A percentile compares a stretch with the other conserved stretches of the same genome.
These are phyloP conservation scores for Amblyopsis rosae DNA, from an alignment of 2,113 vertebrate species.

Conservation along the genomic window DNA sequence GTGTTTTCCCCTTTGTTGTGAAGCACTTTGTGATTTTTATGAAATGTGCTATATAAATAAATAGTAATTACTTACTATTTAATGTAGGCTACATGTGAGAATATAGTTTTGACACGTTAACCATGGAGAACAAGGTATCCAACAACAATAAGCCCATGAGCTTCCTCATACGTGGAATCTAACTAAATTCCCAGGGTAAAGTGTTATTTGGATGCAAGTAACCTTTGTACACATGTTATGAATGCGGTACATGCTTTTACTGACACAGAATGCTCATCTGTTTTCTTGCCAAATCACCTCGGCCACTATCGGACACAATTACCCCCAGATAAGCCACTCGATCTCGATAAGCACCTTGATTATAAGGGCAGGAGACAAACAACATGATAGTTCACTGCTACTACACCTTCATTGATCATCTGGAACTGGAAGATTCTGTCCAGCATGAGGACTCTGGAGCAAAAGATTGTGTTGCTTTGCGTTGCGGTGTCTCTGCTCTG, in stretches of 20 bases:
- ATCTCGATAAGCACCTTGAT: slow-evolving; percentile 47
- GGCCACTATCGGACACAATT: slow-evolving; percentile 11
- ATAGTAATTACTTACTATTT: too few species aligned
- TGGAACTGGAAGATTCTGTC: background rate
- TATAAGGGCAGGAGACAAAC: slow-evolving; percentile 20
- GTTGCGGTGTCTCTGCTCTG: slow-evolving; percentile 59
- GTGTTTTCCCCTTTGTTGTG: too few species aligned
- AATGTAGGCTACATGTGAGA: too few species aligned
- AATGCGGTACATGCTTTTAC: slow-evolving; percentile 41
- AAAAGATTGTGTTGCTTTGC: slow-evolving; percentile 46
- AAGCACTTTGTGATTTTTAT: too few species aligned
- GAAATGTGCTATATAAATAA: too few species aligned
- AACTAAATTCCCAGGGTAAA: slow-evolving; percentile 56
- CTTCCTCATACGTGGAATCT: slow-evolving; percentile 63
- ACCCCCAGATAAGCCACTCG: slow-evolving; percentile 48
- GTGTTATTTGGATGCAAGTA: slow-evolving; percentile 58
- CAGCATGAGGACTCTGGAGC: slow-evolving; percentile 60
- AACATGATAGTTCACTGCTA: background rate
- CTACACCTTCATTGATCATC: background rate
- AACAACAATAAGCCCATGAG: background rate
- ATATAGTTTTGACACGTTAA: too few species aligned
- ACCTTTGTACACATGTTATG: slow-evolving; percentile 53
- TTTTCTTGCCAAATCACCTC: slow-evolving; percentile 12
- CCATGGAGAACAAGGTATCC: too few species aligned
- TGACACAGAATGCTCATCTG: slow-evolving; percentile 12